phyloP scores from a whole-genome alignment of 2,113 vertebrate genomes.

The Ptilorrhoa leucosticta region DNA sequence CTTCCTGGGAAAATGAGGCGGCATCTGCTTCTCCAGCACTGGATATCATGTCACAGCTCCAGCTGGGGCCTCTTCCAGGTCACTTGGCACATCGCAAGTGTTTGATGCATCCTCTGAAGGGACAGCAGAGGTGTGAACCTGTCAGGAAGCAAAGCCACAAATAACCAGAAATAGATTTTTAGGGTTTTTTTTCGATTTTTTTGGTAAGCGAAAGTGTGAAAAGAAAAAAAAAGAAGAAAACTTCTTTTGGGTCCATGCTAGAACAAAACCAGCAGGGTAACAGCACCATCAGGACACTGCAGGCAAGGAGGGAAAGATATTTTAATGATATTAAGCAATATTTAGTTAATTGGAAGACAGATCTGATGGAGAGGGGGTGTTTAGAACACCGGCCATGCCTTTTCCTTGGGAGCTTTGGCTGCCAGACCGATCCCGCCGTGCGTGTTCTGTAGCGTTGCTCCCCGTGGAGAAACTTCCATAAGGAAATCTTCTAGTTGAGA shows the following conservation, averaged over 20 bases:
- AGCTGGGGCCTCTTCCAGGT: constrained; percentile 21
- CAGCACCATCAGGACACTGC: neutral
- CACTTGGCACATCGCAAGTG: neutral
- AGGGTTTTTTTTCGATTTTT: neutral
- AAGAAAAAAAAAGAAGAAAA: neutral
- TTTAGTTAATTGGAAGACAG: neutral
- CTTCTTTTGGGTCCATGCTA: neutral
- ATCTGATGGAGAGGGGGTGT: neutral
- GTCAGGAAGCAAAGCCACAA: neutral
- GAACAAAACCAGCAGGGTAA: neutral
- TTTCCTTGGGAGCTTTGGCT: neutral
- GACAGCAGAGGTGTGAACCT: constrained; percentile 39
- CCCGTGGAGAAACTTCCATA: constrained; percentile 19
- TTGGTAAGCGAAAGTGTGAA: neutral
- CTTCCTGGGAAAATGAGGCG: neutral
- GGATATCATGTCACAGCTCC: neutral
- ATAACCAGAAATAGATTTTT: constrained; percentile 10
- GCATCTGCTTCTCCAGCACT: neutral
- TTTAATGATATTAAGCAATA: neutral
- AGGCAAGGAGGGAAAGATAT: neutral
- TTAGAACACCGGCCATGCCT: neutral
- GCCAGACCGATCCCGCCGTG: neutral
- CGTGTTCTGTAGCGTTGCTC: neutral
- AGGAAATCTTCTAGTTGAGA: constrained; percentile 44
- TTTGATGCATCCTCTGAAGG: constrained; percentile 24